phyloP scores from a whole-genome alignment of 2,888 invertebrate genomes.

The Erebia palarica region DNA sequence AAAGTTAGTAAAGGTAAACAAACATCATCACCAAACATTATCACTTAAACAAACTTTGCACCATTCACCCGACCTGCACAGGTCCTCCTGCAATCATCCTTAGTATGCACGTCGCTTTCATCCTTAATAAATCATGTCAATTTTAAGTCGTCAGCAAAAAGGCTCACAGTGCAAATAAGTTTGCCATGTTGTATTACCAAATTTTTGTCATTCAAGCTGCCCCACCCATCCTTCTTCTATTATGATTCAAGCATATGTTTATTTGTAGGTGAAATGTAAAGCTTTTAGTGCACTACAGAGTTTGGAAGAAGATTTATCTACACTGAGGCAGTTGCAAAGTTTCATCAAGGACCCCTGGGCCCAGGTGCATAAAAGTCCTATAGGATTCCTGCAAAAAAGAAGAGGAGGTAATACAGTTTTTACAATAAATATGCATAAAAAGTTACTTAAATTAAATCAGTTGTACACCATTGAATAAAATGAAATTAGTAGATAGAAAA shows the following conservation, averaged over 20 bases:
- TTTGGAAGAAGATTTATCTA: constrained; percentile 93
- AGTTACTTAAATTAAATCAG: neutral
- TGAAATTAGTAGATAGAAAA: too few species aligned
- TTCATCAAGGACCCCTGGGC: constrained; percentile 86
- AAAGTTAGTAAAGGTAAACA: too few species aligned
- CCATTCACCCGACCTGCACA: too few species aligned
- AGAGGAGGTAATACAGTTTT: constrained; percentile 84
- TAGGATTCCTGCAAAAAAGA: constrained; percentile 92
- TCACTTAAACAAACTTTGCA: too few species aligned
- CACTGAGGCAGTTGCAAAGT: constrained; percentile 89
- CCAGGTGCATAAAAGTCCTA: constrained; percentile 93
- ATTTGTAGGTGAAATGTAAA: constrained; percentile 89
- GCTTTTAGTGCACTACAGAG: constrained; percentile 96
- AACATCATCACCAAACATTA: too few species aligned
- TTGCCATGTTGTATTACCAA: too few species aligned
- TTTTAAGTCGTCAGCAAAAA: too few species aligned
- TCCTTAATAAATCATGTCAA: too few species aligned
- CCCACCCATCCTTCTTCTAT: neutral
- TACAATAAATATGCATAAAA: neutral
- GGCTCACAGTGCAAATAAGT: too few species aligned
- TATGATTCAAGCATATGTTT: neutral
- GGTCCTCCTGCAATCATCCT: too few species aligned
- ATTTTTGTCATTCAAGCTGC: neutral
- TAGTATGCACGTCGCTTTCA: too few species aligned
- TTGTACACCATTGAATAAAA: too few species aligned